Conservation (phyloP, 2,888 invertebrate species). For the Branchellion lobata region DNA sequence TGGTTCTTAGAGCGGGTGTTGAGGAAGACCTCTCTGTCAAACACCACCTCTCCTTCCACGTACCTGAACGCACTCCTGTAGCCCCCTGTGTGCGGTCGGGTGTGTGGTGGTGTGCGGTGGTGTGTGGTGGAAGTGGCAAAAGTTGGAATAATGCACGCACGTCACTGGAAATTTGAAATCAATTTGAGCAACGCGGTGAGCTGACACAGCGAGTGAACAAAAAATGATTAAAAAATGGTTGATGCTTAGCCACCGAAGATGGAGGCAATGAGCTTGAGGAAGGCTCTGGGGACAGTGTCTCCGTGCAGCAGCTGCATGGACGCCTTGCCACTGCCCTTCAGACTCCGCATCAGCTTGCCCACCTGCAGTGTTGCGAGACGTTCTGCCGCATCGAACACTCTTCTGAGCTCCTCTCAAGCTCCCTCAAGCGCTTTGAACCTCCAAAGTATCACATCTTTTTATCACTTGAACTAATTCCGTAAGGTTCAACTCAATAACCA, state of each 20-base stretch:
- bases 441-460: too few relatives aligned
- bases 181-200: too few relatives aligned
- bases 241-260: too few relatives aligned
- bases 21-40: slow-evolving; percentile 82
- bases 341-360: slow-evolving; percentile 72
- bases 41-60: slow-evolving; percentile 72
- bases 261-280: slow-evolving; percentile 84
- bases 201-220: too few relatives aligned
- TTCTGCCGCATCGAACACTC: too few relatives aligned
- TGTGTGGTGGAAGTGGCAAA: neutral
- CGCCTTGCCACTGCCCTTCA: slow-evolving; percentile 70
- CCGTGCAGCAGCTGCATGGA: slow-evolving; percentile 66
- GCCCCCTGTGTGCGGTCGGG: slow-evolving; percentile 55
- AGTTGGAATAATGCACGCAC: neutral
- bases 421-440: too few relatives aligned
- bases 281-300: slow-evolving; percentile 88
- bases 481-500: too few relatives aligned
- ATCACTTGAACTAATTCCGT: too few relatives aligned
- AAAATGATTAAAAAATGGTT: too few relatives aligned
- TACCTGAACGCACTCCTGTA: slow-evolving; percentile 74
- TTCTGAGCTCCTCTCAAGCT: too few relatives aligned
- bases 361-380: slow-evolving; percentile 67
- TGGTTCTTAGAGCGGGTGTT: slow-evolving; percentile 79
- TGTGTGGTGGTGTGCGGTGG: too few relatives aligned
- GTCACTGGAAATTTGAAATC: too few relatives aligned